Base-by-base conservation (phyloP, 30 jellyfish, hydroid and myxozoan genomes). In the Pseudorhiza aurosa region DNA sequence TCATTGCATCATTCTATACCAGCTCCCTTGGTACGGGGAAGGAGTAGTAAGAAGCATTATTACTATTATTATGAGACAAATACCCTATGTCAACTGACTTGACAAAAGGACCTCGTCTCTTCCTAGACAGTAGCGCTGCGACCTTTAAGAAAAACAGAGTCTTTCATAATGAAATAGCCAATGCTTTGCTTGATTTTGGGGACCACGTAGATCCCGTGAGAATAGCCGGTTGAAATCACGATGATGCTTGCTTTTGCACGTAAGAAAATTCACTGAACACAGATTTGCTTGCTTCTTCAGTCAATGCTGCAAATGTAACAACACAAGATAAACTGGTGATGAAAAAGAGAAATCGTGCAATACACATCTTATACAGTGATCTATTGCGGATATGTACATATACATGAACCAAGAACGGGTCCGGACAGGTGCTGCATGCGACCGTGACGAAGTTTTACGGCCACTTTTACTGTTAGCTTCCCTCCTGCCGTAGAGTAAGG, bases 181-280 rank as follows among this genome's bases (percentile, higher is more conserved):
- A n/a, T 42, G 9, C 56, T 17, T 42, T 42, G 56, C 56, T 8
- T 17, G 56, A 42, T n/a, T n/a, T n/a, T n/a, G n/a, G n/a, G 24
- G 7, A n/a, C n/a, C n/a, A n/a, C n/a, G n/a, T n/a, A n/a, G n/a
- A n/a, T n/a, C n/a, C n/a, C n/a, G n/a, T n/a, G n/a, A n/a, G n/a
- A 62, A 62, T 62, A 4, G 76, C n/a, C 62, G 26, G 2, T 8
- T 2, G 4, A 15, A 53, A 68, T 68, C 42, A 36, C 9, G 75
- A 32, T 2, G 63, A 30, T n/a, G 33, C 17, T 30, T 33, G 46
- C 24, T 74, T 76, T 17, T 65, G 55, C 28, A 28, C 71, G 36
- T 17, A 75, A 18, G 87, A 44, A 59, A 76, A 76, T 59, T 76
- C 88, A 4, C 80, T 58, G 27, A 76, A 76, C 60, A 76, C 71